Evolutionary conservation across 2,113 vertebrate species (phyloP).

Genomic region (Hemichromis elongatus): DNA sequence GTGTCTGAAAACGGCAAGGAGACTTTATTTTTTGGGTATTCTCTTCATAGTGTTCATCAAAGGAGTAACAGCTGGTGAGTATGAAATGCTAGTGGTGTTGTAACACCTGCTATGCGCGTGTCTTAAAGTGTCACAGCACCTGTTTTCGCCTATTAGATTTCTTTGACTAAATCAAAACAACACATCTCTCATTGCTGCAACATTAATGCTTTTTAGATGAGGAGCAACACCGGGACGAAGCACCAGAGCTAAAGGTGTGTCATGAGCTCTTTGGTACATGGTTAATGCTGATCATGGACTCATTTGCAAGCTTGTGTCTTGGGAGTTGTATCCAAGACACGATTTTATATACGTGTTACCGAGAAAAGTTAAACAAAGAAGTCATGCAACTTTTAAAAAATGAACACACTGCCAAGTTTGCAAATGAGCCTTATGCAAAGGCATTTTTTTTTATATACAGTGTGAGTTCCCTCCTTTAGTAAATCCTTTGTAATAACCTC

Average conservation of each 20-base stretch:
- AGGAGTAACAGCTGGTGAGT: slow-evolving; percentile 64
- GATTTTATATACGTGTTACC: neutral
- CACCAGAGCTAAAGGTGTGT: slow-evolving; percentile 60
- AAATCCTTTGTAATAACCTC: neutral
- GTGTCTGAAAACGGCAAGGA: slow-evolving; percentile 26
- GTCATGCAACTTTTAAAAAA: neutral
- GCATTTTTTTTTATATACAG: neutral
- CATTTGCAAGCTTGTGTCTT: neutral
- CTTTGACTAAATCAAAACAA: neutral
- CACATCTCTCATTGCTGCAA: neutral
- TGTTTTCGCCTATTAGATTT: neutral
- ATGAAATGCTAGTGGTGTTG: neutral
- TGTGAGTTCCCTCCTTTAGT: neutral
- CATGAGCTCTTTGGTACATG: neutral
- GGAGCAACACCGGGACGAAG: slow-evolving; percentile 44
- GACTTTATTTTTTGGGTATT: slow-evolving; percentile 35
- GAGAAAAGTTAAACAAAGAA: neutral
- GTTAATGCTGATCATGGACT: neutral
- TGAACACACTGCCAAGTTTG: neutral
- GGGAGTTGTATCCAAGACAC: neutral
- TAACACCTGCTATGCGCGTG: neutral
- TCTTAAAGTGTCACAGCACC: neutral
- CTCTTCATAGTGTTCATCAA: slow-evolving; percentile 38
- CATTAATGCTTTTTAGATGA: slow-evolving; percentile 54
- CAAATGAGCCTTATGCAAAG: neutral